These are phyloP conservation scores for Drosophila macrospina DNA, from an alignment of 2,888 invertebrate species.

Conservation along the genomic window DNA sequence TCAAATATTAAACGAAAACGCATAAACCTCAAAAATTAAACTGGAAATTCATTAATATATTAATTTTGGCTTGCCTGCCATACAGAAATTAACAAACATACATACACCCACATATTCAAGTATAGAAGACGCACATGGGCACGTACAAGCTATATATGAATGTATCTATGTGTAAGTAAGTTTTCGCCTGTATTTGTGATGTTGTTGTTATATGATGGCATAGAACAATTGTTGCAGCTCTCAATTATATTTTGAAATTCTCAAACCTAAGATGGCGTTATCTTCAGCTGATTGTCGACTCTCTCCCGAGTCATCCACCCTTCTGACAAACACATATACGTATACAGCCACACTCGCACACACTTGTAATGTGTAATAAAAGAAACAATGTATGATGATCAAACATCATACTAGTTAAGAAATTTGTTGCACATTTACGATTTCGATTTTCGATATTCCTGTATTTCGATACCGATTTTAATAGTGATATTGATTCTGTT, in stretches of 20 bases:
- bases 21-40: slow-evolving; percentile 56
- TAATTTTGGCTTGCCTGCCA: slow-evolving; percentile 60
- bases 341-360: not conserved
- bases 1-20: slow-evolving; percentile 33
- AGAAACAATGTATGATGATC: slow-evolving; percentile 9
- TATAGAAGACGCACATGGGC: slow-evolving; percentile 49
- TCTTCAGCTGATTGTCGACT: slow-evolving; percentile 46
- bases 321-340: slow-evolving; percentile 13
- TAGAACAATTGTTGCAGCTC: slow-evolving; percentile 30
- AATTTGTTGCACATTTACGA: slow-evolving; percentile 27
- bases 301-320: slow-evolving; percentile 1
- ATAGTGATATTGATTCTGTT: slow-evolving; percentile 18
- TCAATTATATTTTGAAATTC: slow-evolving; percentile 10
- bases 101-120: slow-evolving; percentile 12
- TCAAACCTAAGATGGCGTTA: slow-evolving; percentile 38
- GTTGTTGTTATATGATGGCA: slow-evolving; percentile 18
- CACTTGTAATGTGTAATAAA: slow-evolving; percentile 2
- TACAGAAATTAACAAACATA: slow-evolving; percentile 46
- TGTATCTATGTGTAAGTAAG: not conserved
- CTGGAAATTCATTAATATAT: slow-evolving; percentile 79
- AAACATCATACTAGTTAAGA: not conserved
- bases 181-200: slow-evolving; percentile 13
- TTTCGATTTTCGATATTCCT: slow-evolving; percentile 18
- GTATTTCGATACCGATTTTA: slow-evolving; percentile 25
- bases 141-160: slow-evolving; percentile 28